Base-by-base conservation (phyloP, 1,140 invertebrate species). In the Atta texana region DNA sequence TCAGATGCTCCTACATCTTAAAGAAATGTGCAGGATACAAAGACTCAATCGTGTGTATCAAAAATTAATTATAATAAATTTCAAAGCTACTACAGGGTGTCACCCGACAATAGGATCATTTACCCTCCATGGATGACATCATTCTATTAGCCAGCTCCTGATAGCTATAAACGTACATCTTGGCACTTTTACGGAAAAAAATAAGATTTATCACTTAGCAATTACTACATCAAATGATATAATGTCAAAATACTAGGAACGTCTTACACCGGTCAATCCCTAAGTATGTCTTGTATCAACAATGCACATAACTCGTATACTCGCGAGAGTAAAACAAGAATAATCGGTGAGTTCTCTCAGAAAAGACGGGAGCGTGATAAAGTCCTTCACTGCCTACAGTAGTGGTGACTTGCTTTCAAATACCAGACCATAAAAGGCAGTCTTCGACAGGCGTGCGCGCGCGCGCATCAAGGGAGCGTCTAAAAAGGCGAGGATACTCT, bases 91-190 rank as follows among this genome's bases (percentile, higher is more conserved):
- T 18, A 12, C 14, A 12, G 2, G 2, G 16, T 31, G 14, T 14
- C 51, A 49, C 51, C 2, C 12, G 28, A 53, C n/a, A 28, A 86
- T 44, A 87, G 28, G n/a, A 59, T 57, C n/a, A 28, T 92, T 94
- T 95, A 96, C 96, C 96, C 91, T 96, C 96, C 49, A 96, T 92
- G 4, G 96, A 96, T 90, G 95, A 96, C 92, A 96, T 95, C 92
- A 96, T 95, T 91, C 95, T 94, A 74, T 95, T 95, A 49, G 95
- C 93, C 63, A 96, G 84, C 88, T 96, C 96, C 85, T 95, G 94
- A 92, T 95, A 95, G 91, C 93, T 93, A 88, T 95, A 96, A n/a
- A 94, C 95, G 87, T 96, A 96, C 95, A 96, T 96, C 75, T 18
- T 91, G 86, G 8, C 10, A 64, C 10, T 68, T 63, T 74, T 64